Base-by-base conservation (phyloP, 2,888 invertebrate species). In the Andrena dorsata region DNA sequence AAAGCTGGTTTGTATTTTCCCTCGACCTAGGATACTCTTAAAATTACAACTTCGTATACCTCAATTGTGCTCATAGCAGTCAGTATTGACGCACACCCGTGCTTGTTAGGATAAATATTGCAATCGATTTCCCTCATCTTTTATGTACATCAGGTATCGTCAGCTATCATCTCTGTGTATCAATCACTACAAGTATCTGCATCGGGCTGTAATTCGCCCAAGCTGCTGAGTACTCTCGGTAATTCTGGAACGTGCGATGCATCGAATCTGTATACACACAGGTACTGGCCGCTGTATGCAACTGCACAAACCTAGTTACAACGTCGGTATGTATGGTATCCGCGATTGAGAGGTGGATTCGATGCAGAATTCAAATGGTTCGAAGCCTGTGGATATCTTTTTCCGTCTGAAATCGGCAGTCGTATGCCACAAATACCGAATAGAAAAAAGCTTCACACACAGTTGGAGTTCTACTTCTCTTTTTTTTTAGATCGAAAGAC, bases 171-270 rank as follows among this genome's bases (percentile, higher is more conserved):
- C 80, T 77, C 64, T 26, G 56, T 70, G 70, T 61, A 78, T 85
- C 80, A 89, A 88, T 88, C 88, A 77, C 76, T 79, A 83, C 83
- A 74, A 87, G 82, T 86, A 86, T 84, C 88, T 78, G 83, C 84
- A 81, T 80, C 83, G 84, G 86, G 86, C 86, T 89, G 91, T 90
- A 91, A 90, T 91, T 91, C 89, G 89, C 88, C 89, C 87, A 88
- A 91, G 91, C 90, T 90, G 88, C 88, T 88, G 91, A 91, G 90
- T 90, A 91, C 91, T 90, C 90, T 91, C 91, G 91, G 91, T 91
- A 91, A 90, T 91, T 91, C 88, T 90, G 86, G 85, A 91, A 91
- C 91, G 91, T 91, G 91, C 90, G 91, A 90, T 91, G 90, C 91
- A 91, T 91, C 90, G 90, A 89, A 88, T 88, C 87, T 84, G 88